Percentiles rank a stretch among this genome's conserved stretches.
phyloP scores from a whole-genome alignment of 2,113 vertebrate genomes.

The Malurus elegans region DNA sequence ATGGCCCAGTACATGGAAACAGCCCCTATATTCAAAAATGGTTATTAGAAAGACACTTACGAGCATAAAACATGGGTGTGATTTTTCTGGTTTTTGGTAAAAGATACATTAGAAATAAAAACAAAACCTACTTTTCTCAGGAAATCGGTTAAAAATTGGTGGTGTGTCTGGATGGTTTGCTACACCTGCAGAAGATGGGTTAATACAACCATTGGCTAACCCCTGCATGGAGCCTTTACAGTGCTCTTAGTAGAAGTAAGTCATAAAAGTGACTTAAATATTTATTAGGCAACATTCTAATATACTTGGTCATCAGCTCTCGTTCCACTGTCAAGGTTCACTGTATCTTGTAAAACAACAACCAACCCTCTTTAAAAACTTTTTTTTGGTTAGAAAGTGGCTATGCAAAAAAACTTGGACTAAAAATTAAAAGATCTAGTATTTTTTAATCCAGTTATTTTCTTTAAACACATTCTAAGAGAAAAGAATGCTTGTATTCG shows the following conservation, averaged over 20 bases:
- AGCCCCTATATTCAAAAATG: not conserved
- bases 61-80: not conserved
- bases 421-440: conserved; percentile 46
- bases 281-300: not conserved
- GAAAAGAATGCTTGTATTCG: conserved; percentile 26
- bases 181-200: not conserved
- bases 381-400: not conserved
- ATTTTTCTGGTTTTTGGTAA: not conserved
- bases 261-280: not conserved
- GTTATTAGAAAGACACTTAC: not conserved
- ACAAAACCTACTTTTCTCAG: not conserved
- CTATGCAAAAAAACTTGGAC: not conserved
- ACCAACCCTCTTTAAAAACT: not conserved
- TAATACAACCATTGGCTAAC: not conserved
- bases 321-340: not conserved
- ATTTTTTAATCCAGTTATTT: conserved; percentile 16
- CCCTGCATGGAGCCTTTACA: not conserved
- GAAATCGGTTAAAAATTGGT: not conserved
- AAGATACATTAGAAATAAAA: not conserved
- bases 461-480: not conserved
- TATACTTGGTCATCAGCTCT: not conserved
- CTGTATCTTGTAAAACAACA: not conserved
- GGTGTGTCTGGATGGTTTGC: not conserved
- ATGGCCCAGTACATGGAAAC: not conserved
- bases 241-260: not conserved